Base-by-base conservation (phyloP, 2,797 vertebrate species). In the Lacerta agilis region DNA sequence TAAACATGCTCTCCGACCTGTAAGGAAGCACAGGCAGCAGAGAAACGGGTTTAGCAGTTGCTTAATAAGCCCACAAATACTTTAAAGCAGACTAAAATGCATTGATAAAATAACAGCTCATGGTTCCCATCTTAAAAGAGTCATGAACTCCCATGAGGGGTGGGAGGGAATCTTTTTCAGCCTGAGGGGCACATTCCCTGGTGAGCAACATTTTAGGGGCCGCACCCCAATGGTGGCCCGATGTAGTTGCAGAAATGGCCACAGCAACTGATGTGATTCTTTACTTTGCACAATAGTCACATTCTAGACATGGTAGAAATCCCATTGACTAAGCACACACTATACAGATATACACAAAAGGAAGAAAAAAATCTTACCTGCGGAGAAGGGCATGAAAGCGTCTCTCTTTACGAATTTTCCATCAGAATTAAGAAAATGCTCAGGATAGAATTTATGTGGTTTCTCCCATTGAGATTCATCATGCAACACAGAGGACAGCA, bases 381-480 rank as follows among this genome's bases (percentile, higher is more conserved):
- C 80, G 69, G 92, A 92, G 27, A 93, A 93, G 29, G 92, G 92
- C 86, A 93, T 89, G 58, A 92, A 92, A 55, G 90, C 92, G 1
- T 79, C 75, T 18, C 33, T 89, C 55, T 84, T 93, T 0, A 93
- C 29, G 80, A 93, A 90, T 15, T 81, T 81, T 23, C 91, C 91
- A 8, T 88, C 87, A 7, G 92, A 80, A 0, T 94, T 93, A 20
- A 97, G 95, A 36, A 97, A 97, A 86, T 97, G 96, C 64, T 95
- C 90, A 4, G 96, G 96, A 33, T 96, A 95, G 91, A 97, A 97
- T 20, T n/a, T 4, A 0, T 94, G 91, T 87, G 96, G 94, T 77
- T 94, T 96, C 87, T 96, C 93, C 96, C 96, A 97, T 18, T 96
- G 91, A 0, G 93, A 91, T 78, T 93, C 23, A 20, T 97, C 96